phyloP scores from a whole-genome alignment of 2,888 invertebrate genomes.

The Spodoptera picta region DNA sequence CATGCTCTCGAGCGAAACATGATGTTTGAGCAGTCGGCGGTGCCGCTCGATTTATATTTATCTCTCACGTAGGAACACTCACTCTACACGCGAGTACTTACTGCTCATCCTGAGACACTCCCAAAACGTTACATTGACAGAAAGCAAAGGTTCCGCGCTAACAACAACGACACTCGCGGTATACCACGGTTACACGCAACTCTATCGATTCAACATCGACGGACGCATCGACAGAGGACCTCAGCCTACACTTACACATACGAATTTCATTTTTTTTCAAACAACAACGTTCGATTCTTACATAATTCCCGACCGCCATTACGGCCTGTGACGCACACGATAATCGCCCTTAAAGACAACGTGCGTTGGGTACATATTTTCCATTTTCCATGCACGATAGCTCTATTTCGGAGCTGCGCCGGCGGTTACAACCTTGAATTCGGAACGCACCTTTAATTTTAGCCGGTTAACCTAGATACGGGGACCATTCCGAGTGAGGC shows the following conservation, averaged over 20 bases:
- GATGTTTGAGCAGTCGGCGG: constrained; percentile 39
- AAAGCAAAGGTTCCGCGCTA: constrained; percentile 45
- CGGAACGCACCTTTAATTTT: constrained; percentile 88
- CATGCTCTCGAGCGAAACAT: constrained; percentile 35
- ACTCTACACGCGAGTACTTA: constrained; percentile 75
- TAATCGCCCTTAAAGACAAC: constrained; percentile 75
- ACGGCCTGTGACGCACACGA: constrained; percentile 72
- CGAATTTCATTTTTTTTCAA: constrained; percentile 63
- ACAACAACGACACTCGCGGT: constrained; percentile 69
- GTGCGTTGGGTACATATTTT: constrained; percentile 72
- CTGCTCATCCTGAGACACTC: constrained; percentile 72
- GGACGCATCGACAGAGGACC: constrained; percentile 20
- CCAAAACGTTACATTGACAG: constrained; percentile 58
- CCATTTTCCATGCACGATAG: constrained; percentile 81
- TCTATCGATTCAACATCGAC: constrained; percentile 52
- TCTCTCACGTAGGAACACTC: constrained; percentile 63
- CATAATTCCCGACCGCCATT: constrained; percentile 85
- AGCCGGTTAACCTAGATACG: constrained; percentile 88
- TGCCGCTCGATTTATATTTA: constrained; percentile 80
- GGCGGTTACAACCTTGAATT: constrained; percentile 86
- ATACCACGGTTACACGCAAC: constrained; percentile 33
- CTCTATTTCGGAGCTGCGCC: constrained; percentile 84
- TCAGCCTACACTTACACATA: constrained; percentile 53
- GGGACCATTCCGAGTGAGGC: constrained; percentile 79
- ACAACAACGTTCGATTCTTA: constrained; percentile 83